Evolutionary conservation across 2,888 invertebrate genomes (phyloP), one percentile per base, ranked within the genome.

Genomic region (Apotomis turbidana): DNA sequence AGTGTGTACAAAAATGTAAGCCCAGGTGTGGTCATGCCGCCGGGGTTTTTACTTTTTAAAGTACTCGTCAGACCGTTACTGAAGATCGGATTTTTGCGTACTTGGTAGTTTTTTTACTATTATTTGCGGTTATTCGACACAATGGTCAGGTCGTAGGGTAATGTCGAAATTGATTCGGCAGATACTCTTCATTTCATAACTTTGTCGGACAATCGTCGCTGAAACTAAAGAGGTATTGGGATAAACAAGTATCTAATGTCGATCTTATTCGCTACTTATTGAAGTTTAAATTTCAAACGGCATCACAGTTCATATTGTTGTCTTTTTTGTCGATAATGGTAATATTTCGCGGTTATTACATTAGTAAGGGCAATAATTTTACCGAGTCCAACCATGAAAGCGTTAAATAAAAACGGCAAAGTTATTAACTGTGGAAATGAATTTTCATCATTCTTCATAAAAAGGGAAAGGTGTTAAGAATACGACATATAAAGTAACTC

Each of bases 141-240:
- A 67, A 67, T 67, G 41, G 62, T 38, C 8, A 3, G 49, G 49
- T 61, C 70, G n/a, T 51, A 68, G 71, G 67, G 67, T 57, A 13
- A 57, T 60, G 66, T 57, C 27, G 66, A 66, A 71, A 71, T 68
- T 55, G 71, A 68, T 67, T 71, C 57, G 61, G 5, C 46, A 12
- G 54, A 52, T 46, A 57, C 46, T 61, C 57, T 38, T 51, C 60
- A 58, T 38, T 63, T 64, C 13, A 36, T 41, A 46, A 70, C 70
- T 70, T 67, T 67, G 27, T 10, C 51, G 5, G 66, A 61, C 67
- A 51, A 61, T 49, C 61, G 62, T 67, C 38, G 5, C n/a, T 36
- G n/a, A 6, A 57, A 66, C 44, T 46, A 66, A 66, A 55, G 3
- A 44, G 27, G 4, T 41, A 41, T 6, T 41, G 6, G 41, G 0